These are phyloP conservation scores for Leptura quadrifasciata DNA, from an alignment of 2,888 invertebrate genomes.

Conservation along the genomic window DNA sequence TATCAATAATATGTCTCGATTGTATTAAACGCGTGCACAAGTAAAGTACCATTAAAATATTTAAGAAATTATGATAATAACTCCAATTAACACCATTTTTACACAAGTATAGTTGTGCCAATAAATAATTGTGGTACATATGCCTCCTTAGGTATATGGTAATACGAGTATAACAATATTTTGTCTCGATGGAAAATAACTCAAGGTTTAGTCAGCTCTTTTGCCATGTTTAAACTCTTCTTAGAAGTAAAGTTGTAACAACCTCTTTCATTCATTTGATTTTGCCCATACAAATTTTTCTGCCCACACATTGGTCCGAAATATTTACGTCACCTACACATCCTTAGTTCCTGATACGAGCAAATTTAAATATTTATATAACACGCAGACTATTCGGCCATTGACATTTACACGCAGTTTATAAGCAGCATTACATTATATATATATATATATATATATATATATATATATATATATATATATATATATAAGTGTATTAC, in stretches of 20 bases:
- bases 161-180: not conserved
- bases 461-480: no score
- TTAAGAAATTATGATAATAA: no score
- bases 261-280: conserved; percentile 36
- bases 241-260: conserved; percentile 14
- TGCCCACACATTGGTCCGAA: conserved; percentile 29
- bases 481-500: conserved; percentile 27
- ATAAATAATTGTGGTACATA: no score
- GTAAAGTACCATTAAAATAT: no score
- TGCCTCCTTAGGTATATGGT: no score
- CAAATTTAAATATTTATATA: conserved; percentile 40
- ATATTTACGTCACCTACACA: conserved; percentile 39
- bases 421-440: not conserved
- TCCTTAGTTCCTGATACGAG: conserved; percentile 30
- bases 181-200: not conserved
- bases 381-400: conserved; percentile 31
- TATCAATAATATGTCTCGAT: no score
- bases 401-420: conserved; percentile 29
- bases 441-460: no score
- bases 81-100: no score
- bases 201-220: conserved; percentile 11
- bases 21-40: no score
- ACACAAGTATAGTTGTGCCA: no score
- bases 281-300: conserved; percentile 29
- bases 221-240: conserved; percentile 1